phyloP scores from a whole-genome alignment of 35 echinoderm and acorn worm species.

The Apostichopus californicus region DNA sequence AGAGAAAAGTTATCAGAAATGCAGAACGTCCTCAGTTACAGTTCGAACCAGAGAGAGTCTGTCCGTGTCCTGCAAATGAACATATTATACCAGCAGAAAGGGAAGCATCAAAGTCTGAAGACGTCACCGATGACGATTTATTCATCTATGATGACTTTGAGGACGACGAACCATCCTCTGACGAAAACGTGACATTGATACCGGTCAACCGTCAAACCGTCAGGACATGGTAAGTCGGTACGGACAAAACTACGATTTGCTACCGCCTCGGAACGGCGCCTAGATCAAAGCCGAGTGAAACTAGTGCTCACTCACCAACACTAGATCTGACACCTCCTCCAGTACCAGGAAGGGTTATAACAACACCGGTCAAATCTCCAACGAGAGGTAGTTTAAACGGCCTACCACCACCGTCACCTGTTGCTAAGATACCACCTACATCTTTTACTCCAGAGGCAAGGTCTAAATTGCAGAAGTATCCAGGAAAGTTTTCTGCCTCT shows the following conservation, averaged over 20 bases:
- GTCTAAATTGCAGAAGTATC: neutral
- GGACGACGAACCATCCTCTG: conserved; percentile 41
- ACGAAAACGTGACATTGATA: conserved; percentile 44
- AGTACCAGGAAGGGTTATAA: neutral
- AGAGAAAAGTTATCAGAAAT: neutral
- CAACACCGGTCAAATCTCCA: neutral
- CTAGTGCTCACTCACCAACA: neutral
- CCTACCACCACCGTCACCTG: neutral
- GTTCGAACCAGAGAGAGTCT: neutral
- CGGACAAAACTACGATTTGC: conserved; percentile 38
- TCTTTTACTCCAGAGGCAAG: neutral
- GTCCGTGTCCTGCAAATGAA: neutral
- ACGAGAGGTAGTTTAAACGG: neutral
- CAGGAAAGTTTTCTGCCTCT: no score
- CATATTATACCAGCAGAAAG: neutral
- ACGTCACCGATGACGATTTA: neutral
- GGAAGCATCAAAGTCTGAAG: neutral
- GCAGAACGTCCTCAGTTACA: neutral
- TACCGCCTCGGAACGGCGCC: conserved; percentile 25
- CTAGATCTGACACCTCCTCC: neutral
- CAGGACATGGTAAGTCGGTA: conserved; percentile 4
- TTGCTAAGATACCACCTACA: neutral
- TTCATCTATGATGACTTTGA: conserved; percentile 45
- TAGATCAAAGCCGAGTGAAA: neutral
- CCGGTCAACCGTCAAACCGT: conserved; percentile 8